Base-by-base conservation (phyloP, 2,113 vertebrate genomes). In the Dryoscopus gambensis region DNA sequence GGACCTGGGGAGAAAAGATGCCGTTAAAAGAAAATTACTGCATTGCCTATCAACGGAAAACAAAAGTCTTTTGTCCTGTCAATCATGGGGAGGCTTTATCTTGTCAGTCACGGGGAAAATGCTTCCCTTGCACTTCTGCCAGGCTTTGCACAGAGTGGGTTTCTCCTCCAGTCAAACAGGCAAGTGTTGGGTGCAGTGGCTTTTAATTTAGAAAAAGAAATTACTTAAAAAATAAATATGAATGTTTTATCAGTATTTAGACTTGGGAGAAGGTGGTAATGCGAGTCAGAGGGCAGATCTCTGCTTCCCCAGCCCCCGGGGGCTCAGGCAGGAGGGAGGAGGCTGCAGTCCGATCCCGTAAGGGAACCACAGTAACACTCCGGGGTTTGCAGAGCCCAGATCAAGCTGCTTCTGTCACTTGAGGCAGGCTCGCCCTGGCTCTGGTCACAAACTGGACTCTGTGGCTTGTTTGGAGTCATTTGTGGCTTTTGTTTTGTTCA, bases 11-110 rank as follows among this genome's bases (percentile, higher is more conserved):
- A 68, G 76, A 77, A 59, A 73, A 82, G 71, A 81, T 60, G 71
- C 24, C 9, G 2, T 84, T 89, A 30, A 76, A 80, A 95, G 92
- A 50, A 80, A 90, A 94, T 85, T 6, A 77, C 84, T 80, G 70
- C 83, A 6, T 74, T 93, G 68, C 84, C 84, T 96, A 89, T 92
- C 89, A 68, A 50, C 71, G 35, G 91, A 62, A 94, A 93, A 95
- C 92, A 93, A 93, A 91, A 91, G 92, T 44, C 96, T 78, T 97
- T 97, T 96, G 95, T 96, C 52, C 92, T 95, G 96, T 96, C 95
- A 96, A 44, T 96, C 92, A 89, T 2, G 4, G 30, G 52, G 63
- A 90, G 87, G 75, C 52, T 95, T 95, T 96, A 89, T 89, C 90
- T 83, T 78, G 91, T 93, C 93, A 94, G 28, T 95, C 90, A 69